Evolutionary conservation across 2,797 vertebrate genomes (phyloP).

Genomic region (Botia almorhae): DNA sequence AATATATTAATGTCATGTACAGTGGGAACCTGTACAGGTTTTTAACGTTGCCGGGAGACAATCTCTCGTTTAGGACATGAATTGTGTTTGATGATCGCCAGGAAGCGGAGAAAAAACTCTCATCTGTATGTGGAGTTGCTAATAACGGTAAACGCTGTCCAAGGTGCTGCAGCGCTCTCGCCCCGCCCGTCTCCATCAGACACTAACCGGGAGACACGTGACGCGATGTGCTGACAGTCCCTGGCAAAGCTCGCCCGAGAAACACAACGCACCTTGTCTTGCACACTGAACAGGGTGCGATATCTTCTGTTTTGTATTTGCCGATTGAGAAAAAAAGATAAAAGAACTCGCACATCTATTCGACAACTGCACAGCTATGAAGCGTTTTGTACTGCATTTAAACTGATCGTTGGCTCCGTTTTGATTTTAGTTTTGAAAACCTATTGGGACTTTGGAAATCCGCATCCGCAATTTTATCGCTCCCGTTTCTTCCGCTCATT

Average conservation of each 20-base stretch:
- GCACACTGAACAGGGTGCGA: constrained; percentile 52
- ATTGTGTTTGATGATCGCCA: background rate
- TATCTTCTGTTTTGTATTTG: constrained; percentile 31
- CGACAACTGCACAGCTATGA: constrained; percentile 1
- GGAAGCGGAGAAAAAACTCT: background rate
- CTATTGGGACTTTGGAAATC: constrained; percentile 56
- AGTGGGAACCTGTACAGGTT: too few relatives aligned
- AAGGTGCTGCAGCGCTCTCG: constrained; percentile 76
- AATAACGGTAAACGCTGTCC: constrained; percentile 65
- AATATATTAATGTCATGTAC: too few relatives aligned
- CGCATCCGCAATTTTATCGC: constrained; percentile 49
- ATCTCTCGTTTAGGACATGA: background rate
- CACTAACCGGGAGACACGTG: constrained; percentile 64
- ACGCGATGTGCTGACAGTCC: constrained; percentile 63
- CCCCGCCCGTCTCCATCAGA: constrained; percentile 71
- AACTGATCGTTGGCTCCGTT: constrained; percentile 24
- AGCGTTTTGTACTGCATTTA: constrained; percentile 16
- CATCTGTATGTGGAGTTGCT: constrained; percentile 45
- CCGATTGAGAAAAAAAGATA: background rate
- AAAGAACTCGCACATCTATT: background rate
- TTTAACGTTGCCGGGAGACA: too few relatives aligned
- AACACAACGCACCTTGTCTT: constrained; percentile 61
- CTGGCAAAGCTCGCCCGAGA: constrained; percentile 61
- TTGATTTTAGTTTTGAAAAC: constrained; percentile 16
- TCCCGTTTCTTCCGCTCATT: constrained; percentile 37